Evolutionary conservation across 2,797 vertebrate genomes (phyloP), one percentile per base, ranked within the genome.

Genomic region (Lepus townsendii): DNA sequence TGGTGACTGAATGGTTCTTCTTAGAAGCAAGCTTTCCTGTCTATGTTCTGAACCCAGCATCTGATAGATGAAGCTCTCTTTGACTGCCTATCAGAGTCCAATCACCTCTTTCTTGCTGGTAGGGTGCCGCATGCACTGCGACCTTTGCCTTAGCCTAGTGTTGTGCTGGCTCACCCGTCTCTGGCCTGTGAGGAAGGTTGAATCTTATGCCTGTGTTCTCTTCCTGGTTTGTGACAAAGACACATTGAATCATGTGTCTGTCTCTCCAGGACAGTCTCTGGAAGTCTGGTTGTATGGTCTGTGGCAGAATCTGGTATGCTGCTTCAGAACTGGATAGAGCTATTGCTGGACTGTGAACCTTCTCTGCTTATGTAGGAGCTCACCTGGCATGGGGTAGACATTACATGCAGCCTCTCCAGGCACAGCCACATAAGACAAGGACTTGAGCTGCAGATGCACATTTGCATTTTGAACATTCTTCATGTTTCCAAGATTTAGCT

Each of bases 181-280:
- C 38, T 62, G 7, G 65, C 68, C 92, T 93, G 54, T 91, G 78
- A 95, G 91, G 92, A 94, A 94, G 85, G 78, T 92, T 84, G 60
- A 66, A 65, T 75, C 38, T 42, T 73, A 3, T 76, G 75, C 90
- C 63, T 79, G 32, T 42, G 42, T 42, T 1, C 42, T 42, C 42
- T 42, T 42, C 42, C 42, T 8, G 42, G 42, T 42, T 42, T 42
- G 42, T 42, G 42, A 42, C 42, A 42, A 42, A 42, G 42, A 42
- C 42, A 42, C 7, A 42, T 42, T 42, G 42, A 9, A 42, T 42
- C 7, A 8, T 42, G 42, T 42, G 7, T 42, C 42, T 92, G 60
- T 65, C 69, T 89, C 73, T 93, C 94, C 19, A 52, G 73, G n/a
- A 35, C 24, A 54, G 9, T 88, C 62, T 84, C 75, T 94, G 68